Base-by-base conservation (phyloP, 23 tunicate species). In the Diplosoma virens region DNA sequence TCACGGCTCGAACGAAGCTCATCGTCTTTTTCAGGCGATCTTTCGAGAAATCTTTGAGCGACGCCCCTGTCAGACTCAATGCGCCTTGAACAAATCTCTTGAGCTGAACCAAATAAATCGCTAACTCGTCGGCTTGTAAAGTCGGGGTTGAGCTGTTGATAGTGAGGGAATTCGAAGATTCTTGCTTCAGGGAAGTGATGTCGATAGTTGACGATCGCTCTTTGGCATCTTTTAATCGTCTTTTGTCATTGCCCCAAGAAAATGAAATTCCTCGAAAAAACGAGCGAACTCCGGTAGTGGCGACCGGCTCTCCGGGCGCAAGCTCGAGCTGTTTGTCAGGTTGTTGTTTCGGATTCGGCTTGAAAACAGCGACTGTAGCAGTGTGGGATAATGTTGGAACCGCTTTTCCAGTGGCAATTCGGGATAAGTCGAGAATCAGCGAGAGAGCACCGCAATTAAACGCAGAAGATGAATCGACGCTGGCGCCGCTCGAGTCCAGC, bases 201-300 rank as follows among this genome's bases (percentile, higher is more conserved):
- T 34, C 75, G 34, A 69, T 30, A 78, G 50, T 53, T 31, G 54
- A 45, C 3, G 76, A 32, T 5, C 79, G 58, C 20, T 77, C 53
- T 52, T n/a, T 30, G 31, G 20, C 36, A n/a, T 55, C 76, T 71
- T 71, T 71, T 30, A 47, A n/a, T 7, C 70, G 31, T 18, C 85
- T 41, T 28, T 82, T 82, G 31, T 82, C 86, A 11, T 31, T 73
- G 3, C 78, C 84, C 82, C 92, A 77, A 14, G 83, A 68, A 36
- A 78, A 79, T 0, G 92, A 86, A 46, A 86, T 61, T 26, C 84
- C 92, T 1, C 92, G 92, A 48, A 86, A 79, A 86, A 86, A 86
- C 34, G 92, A 67, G 5, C 78, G 67, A 31, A 67, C 78, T 3
- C 72, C 66, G 17, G 14, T 64, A 16, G 53, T 18, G 17, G 37